Evolutionary conservation across 2,888 invertebrate species (phyloP).

Genomic region (Agriopis marginaria): DNA sequence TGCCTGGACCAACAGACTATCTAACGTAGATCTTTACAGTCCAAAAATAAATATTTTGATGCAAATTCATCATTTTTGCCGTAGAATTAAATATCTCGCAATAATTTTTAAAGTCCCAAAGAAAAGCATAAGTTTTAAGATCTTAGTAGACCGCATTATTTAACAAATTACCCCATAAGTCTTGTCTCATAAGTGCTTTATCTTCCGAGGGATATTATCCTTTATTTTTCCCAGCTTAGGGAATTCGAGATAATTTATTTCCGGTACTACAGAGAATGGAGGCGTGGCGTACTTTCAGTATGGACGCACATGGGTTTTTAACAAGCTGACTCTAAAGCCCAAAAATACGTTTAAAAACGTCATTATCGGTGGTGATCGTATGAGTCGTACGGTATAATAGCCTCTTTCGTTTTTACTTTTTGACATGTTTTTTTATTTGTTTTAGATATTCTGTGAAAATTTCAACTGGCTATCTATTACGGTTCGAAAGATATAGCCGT

Average conservation of each 20-base stretch:
- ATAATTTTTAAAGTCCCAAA: not conserved
- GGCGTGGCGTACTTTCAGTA: conserved; percentile 14
- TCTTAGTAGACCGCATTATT: conserved; percentile 23
- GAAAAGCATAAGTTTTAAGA: conserved; percentile 21
- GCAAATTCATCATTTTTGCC: not conserved
- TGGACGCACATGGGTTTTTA: not conserved
- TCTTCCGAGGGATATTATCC: conserved; percentile 38
- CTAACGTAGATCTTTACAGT: too few species aligned
- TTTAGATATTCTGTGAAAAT: too few species aligned
- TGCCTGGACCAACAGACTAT: too few species aligned
- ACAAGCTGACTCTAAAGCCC: too few species aligned
- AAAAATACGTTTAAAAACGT: too few species aligned
- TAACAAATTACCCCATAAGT: conserved; percentile 43
- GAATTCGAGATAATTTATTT: conserved; percentile 38
- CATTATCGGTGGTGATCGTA: too few species aligned
- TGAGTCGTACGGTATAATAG: too few species aligned
- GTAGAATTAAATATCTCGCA: not conserved
- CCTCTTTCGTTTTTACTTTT: too few species aligned
- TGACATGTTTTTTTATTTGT: too few species aligned
- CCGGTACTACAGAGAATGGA: conserved; percentile 33
- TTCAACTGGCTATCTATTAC: too few species aligned
- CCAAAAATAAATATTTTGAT: not conserved
- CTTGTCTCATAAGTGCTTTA: conserved; percentile 43
- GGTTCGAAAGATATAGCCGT: too few species aligned
- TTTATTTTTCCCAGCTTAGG: conserved; percentile 43